Conservation (phyloP, 2,888 invertebrate genomes). For the Eupithecia exiguata region DNA sequence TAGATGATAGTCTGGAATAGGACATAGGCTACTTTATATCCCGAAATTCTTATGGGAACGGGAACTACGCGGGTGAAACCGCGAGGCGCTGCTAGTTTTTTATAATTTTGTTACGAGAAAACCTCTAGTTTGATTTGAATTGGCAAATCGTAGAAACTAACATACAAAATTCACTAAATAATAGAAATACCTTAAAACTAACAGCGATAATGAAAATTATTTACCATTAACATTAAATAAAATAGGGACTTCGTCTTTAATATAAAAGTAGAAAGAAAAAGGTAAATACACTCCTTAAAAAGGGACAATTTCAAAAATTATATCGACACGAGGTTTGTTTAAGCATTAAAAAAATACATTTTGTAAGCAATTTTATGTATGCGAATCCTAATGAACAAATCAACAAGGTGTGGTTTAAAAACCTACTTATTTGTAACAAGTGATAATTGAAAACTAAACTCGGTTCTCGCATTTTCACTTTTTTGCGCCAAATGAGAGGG, state of each 20-base stretch:
- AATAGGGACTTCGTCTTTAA: not conserved
- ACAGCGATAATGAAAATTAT: not conserved
- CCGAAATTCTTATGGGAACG: too few relatives aligned
- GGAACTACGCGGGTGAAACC: too few relatives aligned
- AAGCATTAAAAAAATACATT: not conserved
- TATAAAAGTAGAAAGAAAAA: conserved; percentile 10
- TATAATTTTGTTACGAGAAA: too few relatives aligned
- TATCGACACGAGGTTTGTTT: conserved; percentile 1
- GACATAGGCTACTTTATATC: too few relatives aligned
- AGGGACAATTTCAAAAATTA: not conserved
- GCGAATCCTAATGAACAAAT: not conserved
- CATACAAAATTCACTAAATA: not conserved
- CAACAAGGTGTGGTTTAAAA: not conserved
- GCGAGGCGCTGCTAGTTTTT: too few relatives aligned
- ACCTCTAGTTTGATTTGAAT: conserved; percentile 3
- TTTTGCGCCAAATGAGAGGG: not conserved
- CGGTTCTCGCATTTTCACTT: not conserved
- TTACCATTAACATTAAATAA: not conserved
- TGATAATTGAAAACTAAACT: not conserved
- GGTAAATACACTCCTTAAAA: not conserved
- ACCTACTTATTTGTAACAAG: not conserved
- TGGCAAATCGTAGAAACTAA: conserved; percentile 1
- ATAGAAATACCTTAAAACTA: not conserved
- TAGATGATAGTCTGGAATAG: too few relatives aligned
- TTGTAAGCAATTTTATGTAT: too few relatives aligned